A percentile compares a stretch with the other conserved stretches of the same genome.
These are phyloP conservation scores for Henricia sp. DNA, from an alignment of 53 echinoderm and acorn worm genomes.

Conservation along the genomic window DNA sequence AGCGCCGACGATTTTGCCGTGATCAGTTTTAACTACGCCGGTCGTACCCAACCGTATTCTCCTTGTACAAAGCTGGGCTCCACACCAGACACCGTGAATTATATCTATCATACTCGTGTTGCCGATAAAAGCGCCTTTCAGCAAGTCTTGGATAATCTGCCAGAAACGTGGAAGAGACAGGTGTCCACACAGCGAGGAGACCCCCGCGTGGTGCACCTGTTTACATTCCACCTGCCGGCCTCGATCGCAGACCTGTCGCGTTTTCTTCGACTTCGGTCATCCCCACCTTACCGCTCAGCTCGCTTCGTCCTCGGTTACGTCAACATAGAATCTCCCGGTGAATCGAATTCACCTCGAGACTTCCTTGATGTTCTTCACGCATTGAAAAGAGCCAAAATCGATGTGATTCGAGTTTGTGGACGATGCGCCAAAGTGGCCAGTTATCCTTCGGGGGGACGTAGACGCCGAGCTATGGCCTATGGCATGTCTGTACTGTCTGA, in stretches of 20 bases:
- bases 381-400: neutral
- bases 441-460: neutral
- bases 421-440: conserved; percentile 19
- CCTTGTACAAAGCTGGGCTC: conserved; percentile 21
- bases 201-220: conserved; percentile 26
- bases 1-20: conserved; percentile 31
- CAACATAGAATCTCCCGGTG: neutral
- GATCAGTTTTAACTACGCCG: conserved; percentile 40
- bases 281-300: neutral
- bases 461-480: conserved; percentile 20
- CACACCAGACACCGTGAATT: conserved; percentile 12
- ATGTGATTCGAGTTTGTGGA: conserved; percentile 17
- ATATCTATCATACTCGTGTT: conserved; percentile 1
- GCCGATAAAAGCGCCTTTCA: conserved; percentile 4
- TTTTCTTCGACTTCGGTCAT: conserved; percentile 3
- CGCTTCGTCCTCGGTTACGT: conserved; percentile 47
- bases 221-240: conserved; percentile 28
- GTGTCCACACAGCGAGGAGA: neutral
- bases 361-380: conserved; percentile 12
- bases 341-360: neutral
- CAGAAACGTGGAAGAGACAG: conserved; percentile 19
- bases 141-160: conserved; percentile 9
- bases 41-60: conserved; percentile 36
- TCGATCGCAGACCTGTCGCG: neutral
- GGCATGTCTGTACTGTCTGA: conserved; percentile 14